These are phyloP conservation scores for Camptogramma bilineatum DNA, from an alignment of 2,888 invertebrate species.

Conservation along the genomic window DNA sequence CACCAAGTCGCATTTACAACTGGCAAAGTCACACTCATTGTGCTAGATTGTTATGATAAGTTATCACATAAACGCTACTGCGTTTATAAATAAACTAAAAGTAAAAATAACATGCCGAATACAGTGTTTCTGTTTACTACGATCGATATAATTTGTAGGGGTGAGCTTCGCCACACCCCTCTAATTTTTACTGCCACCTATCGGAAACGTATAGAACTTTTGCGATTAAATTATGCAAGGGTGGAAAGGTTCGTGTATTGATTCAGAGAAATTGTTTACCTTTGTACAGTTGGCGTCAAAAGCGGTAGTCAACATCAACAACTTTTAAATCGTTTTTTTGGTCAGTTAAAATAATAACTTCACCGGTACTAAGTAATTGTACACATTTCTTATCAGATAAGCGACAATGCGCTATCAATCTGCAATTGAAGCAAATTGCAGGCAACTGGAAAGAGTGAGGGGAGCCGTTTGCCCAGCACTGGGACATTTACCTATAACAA, in stretches of 20 bases:
- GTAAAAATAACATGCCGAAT: conserved; percentile 59
- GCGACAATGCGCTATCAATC: too few relatives aligned
- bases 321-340: too few relatives aligned
- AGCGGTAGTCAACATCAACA: too few relatives aligned
- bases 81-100: conserved; percentile 43
- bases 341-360: too few relatives aligned
- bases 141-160: conserved; percentile 75
- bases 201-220: conserved; percentile 42
- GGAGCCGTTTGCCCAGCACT: too few relatives aligned
- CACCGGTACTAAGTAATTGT: too few relatives aligned
- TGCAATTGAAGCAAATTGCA: too few relatives aligned
- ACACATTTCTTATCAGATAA: too few relatives aligned
- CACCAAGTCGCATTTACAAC: conserved; percentile 59
- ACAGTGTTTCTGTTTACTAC: conserved; percentile 63
- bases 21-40: conserved; percentile 59
- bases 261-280: conserved; percentile 5
- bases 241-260: conserved; percentile 8
- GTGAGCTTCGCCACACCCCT: conserved; percentile 77
- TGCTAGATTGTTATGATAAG: conserved; percentile 59
- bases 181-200: conserved; percentile 65
- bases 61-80: conserved; percentile 50
- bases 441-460: too few relatives aligned
- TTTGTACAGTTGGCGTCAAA: conserved; percentile 1
- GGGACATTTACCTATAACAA: too few relatives aligned
- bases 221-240: conserved; percentile 8